A percentile compares a stretch with the other conserved stretches of the same genome.
Evolutionary conservation across 1,140 invertebrate genomes (phyloP).

Genomic region (Pseudomyrmex pallidus): DNA sequence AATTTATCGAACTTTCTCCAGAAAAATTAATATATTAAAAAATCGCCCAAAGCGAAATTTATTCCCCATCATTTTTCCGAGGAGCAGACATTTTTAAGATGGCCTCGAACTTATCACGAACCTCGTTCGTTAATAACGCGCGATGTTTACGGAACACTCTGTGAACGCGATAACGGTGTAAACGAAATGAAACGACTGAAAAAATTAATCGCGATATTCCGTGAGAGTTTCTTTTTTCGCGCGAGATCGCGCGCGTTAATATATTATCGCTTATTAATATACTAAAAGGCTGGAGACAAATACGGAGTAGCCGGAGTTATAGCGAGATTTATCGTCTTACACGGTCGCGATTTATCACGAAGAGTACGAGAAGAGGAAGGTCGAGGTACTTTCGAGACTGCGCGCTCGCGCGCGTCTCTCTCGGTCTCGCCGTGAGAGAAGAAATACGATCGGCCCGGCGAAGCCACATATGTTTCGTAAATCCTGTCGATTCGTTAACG

Average conservation of each 20-base stretch:
- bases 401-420: slow-evolving; percentile 31
- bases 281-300: slow-evolving; percentile 69
- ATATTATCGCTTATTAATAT: slow-evolving; percentile 69
- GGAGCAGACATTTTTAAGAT: neutral
- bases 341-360: slow-evolving; percentile 71
- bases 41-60: too few relatives aligned
- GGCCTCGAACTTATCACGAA: neutral
- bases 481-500: slow-evolving; percentile 74
- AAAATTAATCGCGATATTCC: slow-evolving; percentile 48
- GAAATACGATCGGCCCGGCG: slow-evolving; percentile 68
- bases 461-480: slow-evolving; percentile 72
- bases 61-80: neutral
- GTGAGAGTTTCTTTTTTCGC: slow-evolving; percentile 17
- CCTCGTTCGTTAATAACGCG: neutral
- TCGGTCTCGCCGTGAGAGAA: slow-evolving; percentile 64
- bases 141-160: neutral
- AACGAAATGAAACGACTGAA: neutral
- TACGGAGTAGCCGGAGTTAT: slow-evolving; percentile 69
- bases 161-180: neutral
- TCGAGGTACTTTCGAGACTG: slow-evolving; percentile 47
- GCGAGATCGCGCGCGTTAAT: slow-evolving; percentile 32
- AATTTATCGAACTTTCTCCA: neutral
- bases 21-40: neutral
- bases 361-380: slow-evolving; percentile 41
- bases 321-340: slow-evolving; percentile 71